phyloP scores from a whole-genome alignment of 2,888 invertebrate species.

The Eilema griseolum region DNA sequence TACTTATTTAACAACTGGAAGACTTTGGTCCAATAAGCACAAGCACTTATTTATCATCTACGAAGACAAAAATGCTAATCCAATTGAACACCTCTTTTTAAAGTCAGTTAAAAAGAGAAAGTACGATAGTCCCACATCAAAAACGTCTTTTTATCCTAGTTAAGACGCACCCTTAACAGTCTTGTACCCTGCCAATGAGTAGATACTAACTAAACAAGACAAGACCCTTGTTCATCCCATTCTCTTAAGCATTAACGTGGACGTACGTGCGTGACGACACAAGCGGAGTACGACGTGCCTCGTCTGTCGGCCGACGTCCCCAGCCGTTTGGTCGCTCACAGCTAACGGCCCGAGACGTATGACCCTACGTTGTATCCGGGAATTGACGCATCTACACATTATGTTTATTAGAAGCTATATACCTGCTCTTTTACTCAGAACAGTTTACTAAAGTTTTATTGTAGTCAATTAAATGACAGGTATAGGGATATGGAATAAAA shows the following conservation, averaged over 20 bases:
- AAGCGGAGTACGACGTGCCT: neutral
- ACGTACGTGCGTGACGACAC: constrained; percentile 5
- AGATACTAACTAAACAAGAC: constrained; percentile 1
- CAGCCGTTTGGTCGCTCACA: neutral
- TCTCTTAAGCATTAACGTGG: constrained; percentile 8
- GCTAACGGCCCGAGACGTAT: neutral
- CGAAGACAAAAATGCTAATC: no score
- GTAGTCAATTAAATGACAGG: no score
- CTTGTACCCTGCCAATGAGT: neutral
- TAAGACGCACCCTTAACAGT: neutral
- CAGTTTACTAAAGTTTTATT: no score
- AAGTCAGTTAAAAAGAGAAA: no score
- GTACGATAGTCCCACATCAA: neutral
- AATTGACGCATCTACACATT: neutral
- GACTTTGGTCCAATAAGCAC: neutral
- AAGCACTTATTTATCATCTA: neutral
- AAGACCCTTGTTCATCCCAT: constrained; percentile 5
- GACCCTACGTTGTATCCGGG: neutral
- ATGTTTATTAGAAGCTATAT: neutral
- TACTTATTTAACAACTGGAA: neutral
- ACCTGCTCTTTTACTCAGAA: no score
- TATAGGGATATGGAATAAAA: no score
- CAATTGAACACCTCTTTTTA: no score
- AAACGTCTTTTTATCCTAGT: neutral
- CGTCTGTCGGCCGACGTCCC: neutral